Evolutionary conservation across 1,140 invertebrate genomes (phyloP), one percentile per base, ranked within the genome.

Genomic region (Diuraphis noxia): DNA sequence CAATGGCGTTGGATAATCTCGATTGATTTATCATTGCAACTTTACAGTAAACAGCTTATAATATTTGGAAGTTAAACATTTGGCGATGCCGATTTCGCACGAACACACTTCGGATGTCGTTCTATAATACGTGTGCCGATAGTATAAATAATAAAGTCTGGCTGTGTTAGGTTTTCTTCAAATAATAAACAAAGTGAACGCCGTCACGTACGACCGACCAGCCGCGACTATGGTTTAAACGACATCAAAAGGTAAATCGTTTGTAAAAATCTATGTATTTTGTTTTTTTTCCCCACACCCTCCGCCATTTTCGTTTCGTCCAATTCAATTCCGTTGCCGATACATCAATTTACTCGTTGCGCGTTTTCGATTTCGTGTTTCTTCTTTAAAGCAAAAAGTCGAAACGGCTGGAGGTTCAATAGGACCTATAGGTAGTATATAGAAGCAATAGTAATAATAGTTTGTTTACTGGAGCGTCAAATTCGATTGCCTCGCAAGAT

Each of bases 331-430:
- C 30, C 52, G 38, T 19, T 40, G 23, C 13, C 56, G 56, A 72
- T 72, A 72, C 52, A 41, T 88, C 87, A 88, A 88, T 88, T 88
- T 88, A 41, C 56, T 43, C 38, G 43, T 21, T 34, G 38, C n/a
- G 25, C 34, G 40, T 87, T 88, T 88, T 88, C 87, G 52, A 88
- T 88, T 88, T 63, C 36, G 52, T 17, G 36, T 84, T 84, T 84
- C 40, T 63, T 88, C 87, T 88, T 21, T 6, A 72, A 72, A 88
- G 30, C 87, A n/a, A 86, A 72, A 72, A 72, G n/a, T 34, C 43
- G 46, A 87, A 49, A 36, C 85, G 21, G 30, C 17, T 13, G 30
- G 85, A 10, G 41, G 41, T 49, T 36, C 46, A 36, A 52, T n/a
- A 34, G 19, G n/a, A 49, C 2, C 41, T 43, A 52, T n/a, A n/a